phyloP scores from a whole-genome alignment of 2,113 vertebrate species.

The Bujurquina vittata region DNA sequence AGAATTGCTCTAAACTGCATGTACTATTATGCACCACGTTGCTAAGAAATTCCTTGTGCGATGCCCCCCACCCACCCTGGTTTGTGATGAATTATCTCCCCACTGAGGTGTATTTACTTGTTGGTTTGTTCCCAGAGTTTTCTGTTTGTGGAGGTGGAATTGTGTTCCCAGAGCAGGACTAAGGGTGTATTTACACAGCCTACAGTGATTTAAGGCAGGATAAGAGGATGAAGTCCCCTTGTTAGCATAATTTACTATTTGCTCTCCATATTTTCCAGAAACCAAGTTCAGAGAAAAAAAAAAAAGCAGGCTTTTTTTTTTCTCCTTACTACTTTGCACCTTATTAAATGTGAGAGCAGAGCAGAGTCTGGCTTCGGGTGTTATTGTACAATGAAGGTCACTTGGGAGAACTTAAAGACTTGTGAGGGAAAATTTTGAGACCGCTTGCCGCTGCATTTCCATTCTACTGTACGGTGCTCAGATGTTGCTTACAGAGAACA shows the following conservation, averaged over 20 bases:
- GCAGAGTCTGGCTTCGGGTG: not conserved
- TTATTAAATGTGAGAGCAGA: constrained; percentile 49
- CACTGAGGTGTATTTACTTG: constrained; percentile 52
- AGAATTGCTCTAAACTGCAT: not conserved
- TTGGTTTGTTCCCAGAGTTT: constrained; percentile 42
- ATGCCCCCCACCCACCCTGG: not conserved
- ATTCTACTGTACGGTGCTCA: not conserved
- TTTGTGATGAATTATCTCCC: constrained; percentile 32
- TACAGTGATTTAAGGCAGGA: constrained; percentile 57
- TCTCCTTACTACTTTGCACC: constrained; percentile 47
- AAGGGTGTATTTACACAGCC: constrained; percentile 27
- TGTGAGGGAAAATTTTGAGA: constrained; percentile 17
- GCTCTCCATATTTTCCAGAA: constrained; percentile 45
- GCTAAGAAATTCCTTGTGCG: not conserved
- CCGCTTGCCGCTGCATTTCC: not conserved
- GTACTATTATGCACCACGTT: not conserved
- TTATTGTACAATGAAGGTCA: constrained; percentile 22
- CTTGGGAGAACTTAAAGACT: constrained; percentile 23
- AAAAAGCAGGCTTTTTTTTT: constrained; percentile 17
- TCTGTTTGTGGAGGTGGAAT: constrained; percentile 50
- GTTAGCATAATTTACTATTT: constrained; percentile 63
- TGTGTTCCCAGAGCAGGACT: constrained; percentile 17
- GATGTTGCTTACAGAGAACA: not conserved
- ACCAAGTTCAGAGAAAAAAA: constrained; percentile 34
- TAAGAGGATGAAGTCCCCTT: constrained; percentile 53